A percentile compares a stretch with the other conserved stretches of the same genome.
Evolutionary conservation across 37 sponge, comb jelly and placozoan genomes (phyloP).

Genomic region (Cladorhizidae sp.): DNA sequence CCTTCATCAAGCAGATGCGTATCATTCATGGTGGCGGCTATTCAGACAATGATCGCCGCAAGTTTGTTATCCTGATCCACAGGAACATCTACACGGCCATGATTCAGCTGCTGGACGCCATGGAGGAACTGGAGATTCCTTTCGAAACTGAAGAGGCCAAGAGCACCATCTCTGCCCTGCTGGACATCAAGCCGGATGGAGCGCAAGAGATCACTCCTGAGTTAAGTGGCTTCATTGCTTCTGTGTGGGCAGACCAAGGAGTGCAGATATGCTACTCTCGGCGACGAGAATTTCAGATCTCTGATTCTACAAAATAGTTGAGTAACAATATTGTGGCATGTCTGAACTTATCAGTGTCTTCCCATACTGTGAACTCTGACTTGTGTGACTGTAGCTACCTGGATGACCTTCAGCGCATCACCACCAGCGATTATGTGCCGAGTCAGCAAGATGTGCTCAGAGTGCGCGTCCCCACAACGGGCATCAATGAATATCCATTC

Average conservation of each 20-base stretch:
- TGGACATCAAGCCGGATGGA: not conserved
- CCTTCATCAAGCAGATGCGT: constrained; percentile 98
- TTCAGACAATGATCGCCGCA: constrained; percentile 62
- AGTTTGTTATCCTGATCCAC: constrained; percentile 71
- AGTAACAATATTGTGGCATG: not conserved
- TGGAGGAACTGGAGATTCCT: constrained; percentile 45
- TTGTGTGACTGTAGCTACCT: constrained; percentile 73
- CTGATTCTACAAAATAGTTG: constrained; percentile 97
- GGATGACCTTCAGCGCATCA: constrained; percentile 83
- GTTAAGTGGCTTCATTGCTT: constrained; percentile 24
- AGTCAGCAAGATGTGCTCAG: constrained; percentile 88
- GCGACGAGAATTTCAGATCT: constrained; percentile 91
- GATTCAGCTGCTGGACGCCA: constrained; percentile 49
- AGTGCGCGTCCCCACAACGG: constrained; percentile 91
- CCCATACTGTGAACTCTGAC: not conserved
- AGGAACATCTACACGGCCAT: constrained; percentile 81
- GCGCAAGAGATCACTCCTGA: not conserved
- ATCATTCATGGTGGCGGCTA: constrained; percentile 97
- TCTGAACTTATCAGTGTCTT: too few species aligned
- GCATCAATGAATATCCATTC: constrained; percentile 94
- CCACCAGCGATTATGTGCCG: constrained; percentile 68
- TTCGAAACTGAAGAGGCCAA: not conserved
- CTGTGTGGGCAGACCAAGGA: constrained; percentile 77
- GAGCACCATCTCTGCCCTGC: not conserved
- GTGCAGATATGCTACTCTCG: constrained; percentile 84